These are phyloP conservation scores for Passer montanus DNA, from an alignment of 2,113 vertebrate genomes.

Conservation along the genomic window DNA sequence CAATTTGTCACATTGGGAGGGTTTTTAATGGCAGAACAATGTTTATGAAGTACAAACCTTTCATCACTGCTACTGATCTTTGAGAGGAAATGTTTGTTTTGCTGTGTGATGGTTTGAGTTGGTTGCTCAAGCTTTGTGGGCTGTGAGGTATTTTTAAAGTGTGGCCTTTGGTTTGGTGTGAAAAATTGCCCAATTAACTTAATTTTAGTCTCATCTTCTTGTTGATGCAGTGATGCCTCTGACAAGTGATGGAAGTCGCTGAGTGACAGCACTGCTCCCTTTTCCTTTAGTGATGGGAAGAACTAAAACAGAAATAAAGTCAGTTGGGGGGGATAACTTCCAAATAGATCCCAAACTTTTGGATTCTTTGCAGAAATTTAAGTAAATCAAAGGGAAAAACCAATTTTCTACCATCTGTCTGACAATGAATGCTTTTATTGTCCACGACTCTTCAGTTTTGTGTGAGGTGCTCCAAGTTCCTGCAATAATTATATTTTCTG, in stretches of 20 bases:
- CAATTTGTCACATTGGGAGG: neutral
- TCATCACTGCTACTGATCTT: no score
- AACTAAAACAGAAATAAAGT: neutral
- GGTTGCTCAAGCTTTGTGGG: neutral
- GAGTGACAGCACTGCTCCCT: neutral
- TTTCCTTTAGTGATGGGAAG: neutral
- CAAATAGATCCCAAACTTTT: neutral
- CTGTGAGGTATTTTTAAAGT: neutral
- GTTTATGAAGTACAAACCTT: neutral
- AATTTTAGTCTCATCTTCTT: neutral
- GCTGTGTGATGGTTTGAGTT: neutral
- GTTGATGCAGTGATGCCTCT: neutral
- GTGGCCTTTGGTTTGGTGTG: neutral
- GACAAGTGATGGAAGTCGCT: neutral
- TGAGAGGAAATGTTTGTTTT: neutral
- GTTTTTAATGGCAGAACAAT: neutral
- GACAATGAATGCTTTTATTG: neutral
- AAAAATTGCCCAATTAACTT: neutral
- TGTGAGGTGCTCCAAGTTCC: neutral
- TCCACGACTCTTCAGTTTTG: neutral
- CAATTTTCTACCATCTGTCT: neutral
- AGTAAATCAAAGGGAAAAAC: neutral
- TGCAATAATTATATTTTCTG: constrained; percentile 36
- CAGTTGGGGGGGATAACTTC: neutral
- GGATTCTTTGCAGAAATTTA: neutral